These are phyloP conservation scores for Asobara japonica DNA, from an alignment of 1,140 invertebrate genomes.

Conservation along the genomic window DNA sequence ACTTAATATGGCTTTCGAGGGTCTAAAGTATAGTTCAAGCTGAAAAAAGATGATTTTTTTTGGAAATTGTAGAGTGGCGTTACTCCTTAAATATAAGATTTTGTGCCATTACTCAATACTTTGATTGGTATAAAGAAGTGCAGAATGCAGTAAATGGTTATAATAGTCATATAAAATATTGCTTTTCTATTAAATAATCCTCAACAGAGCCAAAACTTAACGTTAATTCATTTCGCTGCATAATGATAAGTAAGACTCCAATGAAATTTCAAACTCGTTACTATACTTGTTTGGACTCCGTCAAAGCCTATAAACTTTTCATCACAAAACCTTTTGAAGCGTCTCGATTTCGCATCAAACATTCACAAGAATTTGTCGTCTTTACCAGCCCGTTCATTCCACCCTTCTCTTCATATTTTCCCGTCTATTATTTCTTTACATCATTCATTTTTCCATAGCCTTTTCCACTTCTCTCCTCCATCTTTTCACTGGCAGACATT, in stretches of 20 bases:
- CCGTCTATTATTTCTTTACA: slow-evolving; percentile 5
- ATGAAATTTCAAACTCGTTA: slow-evolving; percentile 19
- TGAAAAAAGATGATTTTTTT: no score
- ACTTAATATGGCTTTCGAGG: no score
- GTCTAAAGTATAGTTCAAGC: no score
- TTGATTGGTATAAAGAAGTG: no score
- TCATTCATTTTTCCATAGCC: neutral
- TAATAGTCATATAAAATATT: no score
- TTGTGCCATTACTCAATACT: no score
- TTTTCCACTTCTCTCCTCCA: neutral
- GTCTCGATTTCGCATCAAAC: slow-evolving; percentile 9
- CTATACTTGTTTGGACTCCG: neutral
- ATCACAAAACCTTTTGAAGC: neutral
- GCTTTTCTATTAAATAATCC: no score
- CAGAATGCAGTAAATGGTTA: no score
- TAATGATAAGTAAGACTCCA: slow-evolving; percentile 29
- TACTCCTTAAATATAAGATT: no score
- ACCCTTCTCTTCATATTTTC: neutral
- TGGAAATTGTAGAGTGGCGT: no score
- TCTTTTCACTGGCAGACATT: neutral
- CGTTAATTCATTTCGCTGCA: slow-evolving; percentile 20
- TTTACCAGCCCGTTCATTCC: neutral
- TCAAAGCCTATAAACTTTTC: neutral
- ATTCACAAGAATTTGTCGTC: slow-evolving; percentile 18
- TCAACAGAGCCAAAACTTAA: no score